These are phyloP conservation scores for Parotocinclus haroldoi DNA, from an alignment of 2,797 vertebrate genomes.

Conservation along the genomic window DNA sequence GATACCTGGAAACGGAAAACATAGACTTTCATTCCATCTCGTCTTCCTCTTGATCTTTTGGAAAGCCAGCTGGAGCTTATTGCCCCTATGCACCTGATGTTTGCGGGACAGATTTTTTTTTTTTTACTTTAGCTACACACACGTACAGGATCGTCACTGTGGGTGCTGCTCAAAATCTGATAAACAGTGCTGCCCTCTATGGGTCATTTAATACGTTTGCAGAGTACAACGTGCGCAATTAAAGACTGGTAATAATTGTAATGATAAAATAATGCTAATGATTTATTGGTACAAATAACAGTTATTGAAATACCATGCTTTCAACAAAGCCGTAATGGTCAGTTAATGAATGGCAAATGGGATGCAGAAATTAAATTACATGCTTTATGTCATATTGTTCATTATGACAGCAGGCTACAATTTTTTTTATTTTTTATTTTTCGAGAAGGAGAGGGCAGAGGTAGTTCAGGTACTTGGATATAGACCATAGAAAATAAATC, in stretches of 20 bases:
- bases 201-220: slow-evolving; percentile 26
- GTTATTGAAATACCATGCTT: too few relatives aligned
- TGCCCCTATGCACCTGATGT: slow-evolving; percentile 21
- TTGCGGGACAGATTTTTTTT: not conserved
- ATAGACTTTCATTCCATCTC: slow-evolving; percentile 3
- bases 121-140: slow-evolving; percentile 2
- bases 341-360: too few relatives aligned
- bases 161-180: not conserved
- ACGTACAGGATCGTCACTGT: not conserved
- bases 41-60: slow-evolving; percentile 14
- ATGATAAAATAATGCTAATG: not conserved
- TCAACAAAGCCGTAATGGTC: too few relatives aligned
- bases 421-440: too few relatives aligned
- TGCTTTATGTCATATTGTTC: too few relatives aligned
- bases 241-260: not conserved
- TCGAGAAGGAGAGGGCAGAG: too few relatives aligned
- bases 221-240: not conserved
- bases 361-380: too few relatives aligned
- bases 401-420: too few relatives aligned
- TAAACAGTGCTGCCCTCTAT: slow-evolving; percentile 49
- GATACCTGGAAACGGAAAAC: slow-evolving; percentile 26
- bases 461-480: too few relatives aligned
- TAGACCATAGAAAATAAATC: too few relatives aligned
- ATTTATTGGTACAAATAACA: too few relatives aligned
- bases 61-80: slow-evolving; percentile 21